phyloP scores from a whole-genome alignment of 2,113 vertebrate genomes.

The Xiphorhynchus elegans region DNA sequence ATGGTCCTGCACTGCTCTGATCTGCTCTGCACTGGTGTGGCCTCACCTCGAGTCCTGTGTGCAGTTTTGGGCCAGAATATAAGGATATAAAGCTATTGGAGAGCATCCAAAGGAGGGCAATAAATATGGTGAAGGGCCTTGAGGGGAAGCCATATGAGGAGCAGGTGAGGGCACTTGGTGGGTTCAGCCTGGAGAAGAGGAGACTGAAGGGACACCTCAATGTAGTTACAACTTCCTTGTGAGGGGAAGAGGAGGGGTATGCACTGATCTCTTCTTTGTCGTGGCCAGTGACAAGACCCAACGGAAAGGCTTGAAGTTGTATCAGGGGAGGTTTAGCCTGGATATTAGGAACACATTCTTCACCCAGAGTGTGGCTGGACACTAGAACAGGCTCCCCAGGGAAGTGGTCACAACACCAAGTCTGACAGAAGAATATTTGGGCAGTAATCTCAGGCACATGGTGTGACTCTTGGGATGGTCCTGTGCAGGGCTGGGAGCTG shows the following conservation, averaged over 20 bases:
- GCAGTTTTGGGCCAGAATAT: neutral
- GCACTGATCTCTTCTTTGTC: neutral
- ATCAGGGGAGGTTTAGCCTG: neutral
- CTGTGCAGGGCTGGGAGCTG: neutral
- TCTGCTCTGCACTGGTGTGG: too few relatives aligned
- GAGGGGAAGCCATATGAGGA: accelerated
- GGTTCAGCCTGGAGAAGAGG: neutral
- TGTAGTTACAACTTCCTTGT: accelerated
- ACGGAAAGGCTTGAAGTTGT: neutral
- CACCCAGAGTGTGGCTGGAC: neutral
- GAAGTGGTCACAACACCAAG: neutral
- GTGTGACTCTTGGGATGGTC: neutral
- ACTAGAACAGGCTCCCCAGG: neutral
- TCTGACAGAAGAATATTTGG: neutral
- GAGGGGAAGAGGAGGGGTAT: neutral
- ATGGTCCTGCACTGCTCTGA: too few relatives aligned
- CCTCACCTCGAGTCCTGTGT: neutral
- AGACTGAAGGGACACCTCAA: accelerated
- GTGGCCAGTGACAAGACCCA: neutral
- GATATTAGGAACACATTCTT: neutral
- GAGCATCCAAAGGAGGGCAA: accelerated
- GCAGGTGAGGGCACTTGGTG: accelerated
- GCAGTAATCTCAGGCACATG: neutral
- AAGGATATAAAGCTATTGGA: accelerated
- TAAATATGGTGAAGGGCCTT: accelerated